These are phyloP conservation scores for Tetragnatha versicolor DNA, from an alignment of 1,140 invertebrate genomes.

Conservation along the genomic window DNA sequence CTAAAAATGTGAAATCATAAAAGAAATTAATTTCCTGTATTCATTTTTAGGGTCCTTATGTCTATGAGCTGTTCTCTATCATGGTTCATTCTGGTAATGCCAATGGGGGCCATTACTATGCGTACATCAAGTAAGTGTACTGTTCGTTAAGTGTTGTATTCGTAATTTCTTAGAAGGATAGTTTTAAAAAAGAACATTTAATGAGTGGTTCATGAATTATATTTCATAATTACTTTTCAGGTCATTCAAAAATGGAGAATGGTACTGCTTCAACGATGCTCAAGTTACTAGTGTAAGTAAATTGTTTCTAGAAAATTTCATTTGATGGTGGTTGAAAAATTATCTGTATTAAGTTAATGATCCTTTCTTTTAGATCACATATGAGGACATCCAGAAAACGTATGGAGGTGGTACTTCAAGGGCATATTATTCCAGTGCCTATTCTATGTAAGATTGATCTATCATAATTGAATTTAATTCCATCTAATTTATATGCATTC, in stretches of 20 bases:
- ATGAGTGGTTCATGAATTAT: neutral
- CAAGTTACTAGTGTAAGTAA: constrained; percentile 64
- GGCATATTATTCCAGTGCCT: constrained; percentile 77
- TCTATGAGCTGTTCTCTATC: constrained; percentile 90
- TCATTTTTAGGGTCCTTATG: constrained; percentile 72
- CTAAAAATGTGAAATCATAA: too few relatives aligned
- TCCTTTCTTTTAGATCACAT: constrained; percentile 72
- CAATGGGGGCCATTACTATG: constrained; percentile 91
- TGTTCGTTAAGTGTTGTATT: too few relatives aligned
- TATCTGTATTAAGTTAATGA: too few relatives aligned
- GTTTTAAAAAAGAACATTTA: too few relatives aligned
- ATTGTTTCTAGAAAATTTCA: constrained; percentile 46
- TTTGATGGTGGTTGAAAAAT: too few relatives aligned
- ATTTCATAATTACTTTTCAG: constrained; percentile 59
- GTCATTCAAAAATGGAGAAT: constrained; percentile 67
- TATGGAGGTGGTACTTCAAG: constrained; percentile 78
- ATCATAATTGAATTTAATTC: too few relatives aligned
- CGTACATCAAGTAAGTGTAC: constrained; percentile 87
- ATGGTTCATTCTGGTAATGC: constrained; percentile 94
- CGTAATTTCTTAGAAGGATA: neutral
- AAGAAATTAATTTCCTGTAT: too few relatives aligned
- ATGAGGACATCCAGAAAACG: constrained; percentile 83
- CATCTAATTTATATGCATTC: too few relatives aligned
- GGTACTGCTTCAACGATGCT: constrained; percentile 72
- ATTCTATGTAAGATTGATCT: constrained; percentile 66